Conservation (phyloP, 2,888 invertebrate species). For the Lomographa bimaculata region DNA sequence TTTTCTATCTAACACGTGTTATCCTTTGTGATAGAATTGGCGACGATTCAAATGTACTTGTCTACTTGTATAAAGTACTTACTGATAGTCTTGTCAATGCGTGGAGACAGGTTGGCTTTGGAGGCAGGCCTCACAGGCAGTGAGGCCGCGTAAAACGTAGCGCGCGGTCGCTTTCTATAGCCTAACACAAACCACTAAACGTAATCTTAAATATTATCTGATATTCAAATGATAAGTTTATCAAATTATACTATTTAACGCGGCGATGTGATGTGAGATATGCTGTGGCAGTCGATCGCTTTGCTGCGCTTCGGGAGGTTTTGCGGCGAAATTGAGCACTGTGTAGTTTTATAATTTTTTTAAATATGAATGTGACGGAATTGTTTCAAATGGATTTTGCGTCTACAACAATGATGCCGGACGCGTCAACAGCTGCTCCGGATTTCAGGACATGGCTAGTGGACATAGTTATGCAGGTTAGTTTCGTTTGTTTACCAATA, state of each 20-base stretch:
- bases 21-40: slow-evolving; percentile 5
- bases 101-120: slow-evolving; percentile 1
- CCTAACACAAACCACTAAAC: slow-evolving; percentile 22
- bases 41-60: slow-evolving; percentile 7
- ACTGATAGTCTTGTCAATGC: slow-evolving; percentile 9
- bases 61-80: slow-evolving; percentile 4
- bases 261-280: slow-evolving; percentile 35
- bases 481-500: slow-evolving; percentile 49
- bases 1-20: neutral
- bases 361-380: slow-evolving; percentile 53
- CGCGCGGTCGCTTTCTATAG: slow-evolving; percentile 54
- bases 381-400: slow-evolving; percentile 36
- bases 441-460: slow-evolving; percentile 64
- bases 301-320: slow-evolving; percentile 36
- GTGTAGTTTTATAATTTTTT: slow-evolving; percentile 26
- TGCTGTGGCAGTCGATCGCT: slow-evolving; percentile 39
- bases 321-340: slow-evolving; percentile 22
- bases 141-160: slow-evolving; percentile 37
- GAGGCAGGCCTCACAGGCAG: slow-evolving; percentile 31
- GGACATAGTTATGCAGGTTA: slow-evolving; percentile 61
- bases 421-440: slow-evolving; percentile 43
- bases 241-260: slow-evolving; percentile 45
- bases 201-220: slow-evolving; percentile 48
- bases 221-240: slow-evolving; percentile 54
- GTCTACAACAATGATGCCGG: slow-evolving; percentile 37